Percentiles rank a stretch among this genome's conserved stretches.
Evolutionary conservation across 2,113 vertebrate genomes (phyloP).

Genomic region (Calyptommatus sinebrachiatus): DNA sequence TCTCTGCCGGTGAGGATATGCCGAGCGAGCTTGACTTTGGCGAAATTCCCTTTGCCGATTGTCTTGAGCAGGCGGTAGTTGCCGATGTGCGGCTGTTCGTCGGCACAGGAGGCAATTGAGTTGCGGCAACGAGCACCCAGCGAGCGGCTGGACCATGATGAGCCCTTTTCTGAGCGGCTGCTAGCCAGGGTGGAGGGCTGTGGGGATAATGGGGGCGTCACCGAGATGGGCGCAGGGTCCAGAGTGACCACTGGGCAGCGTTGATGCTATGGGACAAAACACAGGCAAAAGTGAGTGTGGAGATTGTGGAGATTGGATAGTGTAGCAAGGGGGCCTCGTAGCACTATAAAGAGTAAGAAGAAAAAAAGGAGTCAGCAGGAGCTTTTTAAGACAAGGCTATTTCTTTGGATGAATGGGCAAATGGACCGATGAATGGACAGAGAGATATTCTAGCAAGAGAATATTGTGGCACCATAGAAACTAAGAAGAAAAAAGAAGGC

Average conservation of each 20-base stretch:
- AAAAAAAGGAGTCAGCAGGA: no score
- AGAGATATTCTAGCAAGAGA: no score
- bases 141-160: conserved; percentile 85
- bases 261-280: neutral
- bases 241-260: conserved; percentile 2
- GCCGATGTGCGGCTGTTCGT: conserved; percentile 90
- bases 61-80: conserved; percentile 91
- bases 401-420: no score
- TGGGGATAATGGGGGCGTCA: neutral
- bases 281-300: no score
- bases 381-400: no score
- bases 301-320: no score
- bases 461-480: neutral
- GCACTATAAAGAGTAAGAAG: no score
- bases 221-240: neutral
- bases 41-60: conserved; percentile 94
- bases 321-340: no score
- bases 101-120: conserved; percentile 87
- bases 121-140: conserved; percentile 88
- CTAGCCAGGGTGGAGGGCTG: conserved; percentile 84
- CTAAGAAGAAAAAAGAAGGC: no score
- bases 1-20: conserved; percentile 89
- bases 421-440: no score
- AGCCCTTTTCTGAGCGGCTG: conserved; percentile 86
- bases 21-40: conserved; percentile 86